These are phyloP conservation scores for Hippocampus guttulatus DNA, from an alignment of 2,113 vertebrate species.

Conservation along the genomic window DNA sequence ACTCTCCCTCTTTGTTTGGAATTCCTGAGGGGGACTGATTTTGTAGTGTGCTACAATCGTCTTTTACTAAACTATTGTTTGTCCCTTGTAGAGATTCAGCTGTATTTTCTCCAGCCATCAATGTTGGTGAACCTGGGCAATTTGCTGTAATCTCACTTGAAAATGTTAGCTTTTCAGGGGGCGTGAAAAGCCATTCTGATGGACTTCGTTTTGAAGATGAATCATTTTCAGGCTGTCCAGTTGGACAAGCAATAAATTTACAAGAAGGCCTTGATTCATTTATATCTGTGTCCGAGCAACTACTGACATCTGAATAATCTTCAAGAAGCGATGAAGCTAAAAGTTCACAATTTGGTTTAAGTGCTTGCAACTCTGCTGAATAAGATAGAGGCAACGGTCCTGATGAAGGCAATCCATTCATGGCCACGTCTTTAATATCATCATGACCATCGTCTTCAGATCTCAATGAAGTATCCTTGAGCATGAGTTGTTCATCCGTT, in stretches of 20 bases:
- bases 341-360: slow-evolving; percentile 53
- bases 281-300: slow-evolving; percentile 60
- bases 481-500: slow-evolving; percentile 40
- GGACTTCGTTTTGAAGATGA: slow-evolving; percentile 19
- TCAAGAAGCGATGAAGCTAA: slow-evolving; percentile 47
- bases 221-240: slow-evolving; percentile 25
- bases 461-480: slow-evolving; percentile 37
- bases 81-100: slow-evolving; percentile 14
- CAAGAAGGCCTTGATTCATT: slow-evolving; percentile 42
- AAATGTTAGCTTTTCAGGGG: slow-evolving; percentile 19
- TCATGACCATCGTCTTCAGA: slow-evolving; percentile 33
- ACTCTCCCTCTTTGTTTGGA: slow-evolving; percentile 5
- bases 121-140: slow-evolving; percentile 14
- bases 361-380: slow-evolving; percentile 46
- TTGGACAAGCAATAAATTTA: slow-evolving; percentile 41
- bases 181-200: slow-evolving; percentile 33
- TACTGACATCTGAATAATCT: slow-evolving; percentile 67
- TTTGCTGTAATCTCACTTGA: slow-evolving; percentile 12
- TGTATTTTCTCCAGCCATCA: slow-evolving; percentile 10
- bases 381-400: slow-evolving; percentile 37
- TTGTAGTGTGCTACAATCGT: neutral
- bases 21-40: slow-evolving; percentile 4
- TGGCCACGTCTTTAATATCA: slow-evolving; percentile 29
- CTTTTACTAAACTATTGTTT: slow-evolving; percentile 6
- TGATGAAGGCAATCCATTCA: slow-evolving; percentile 35